Evolutionary conservation across 37 sponge, comb jelly and placozoan species (phyloP).

Genomic region (Petrosia ficiformis): DNA sequence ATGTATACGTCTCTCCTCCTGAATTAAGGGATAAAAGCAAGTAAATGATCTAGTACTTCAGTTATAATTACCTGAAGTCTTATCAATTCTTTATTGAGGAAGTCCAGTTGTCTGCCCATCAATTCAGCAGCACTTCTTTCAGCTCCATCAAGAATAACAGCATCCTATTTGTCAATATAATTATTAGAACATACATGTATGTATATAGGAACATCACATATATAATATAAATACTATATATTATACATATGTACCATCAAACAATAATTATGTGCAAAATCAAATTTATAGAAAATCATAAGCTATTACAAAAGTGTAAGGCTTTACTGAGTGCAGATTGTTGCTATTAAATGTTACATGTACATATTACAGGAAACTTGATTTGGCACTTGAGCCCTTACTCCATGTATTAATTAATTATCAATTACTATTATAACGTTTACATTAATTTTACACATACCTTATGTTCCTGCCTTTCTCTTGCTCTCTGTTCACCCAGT

Average conservation of each 20-base stretch:
- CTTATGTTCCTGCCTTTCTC: slow-evolving; percentile 23
- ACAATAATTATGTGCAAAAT: neutral
- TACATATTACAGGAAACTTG: no score
- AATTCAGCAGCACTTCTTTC: slow-evolving; percentile 59
- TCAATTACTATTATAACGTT: neutral
- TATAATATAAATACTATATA: no score
- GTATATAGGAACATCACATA: no score
- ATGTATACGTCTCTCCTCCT: slow-evolving; percentile 87
- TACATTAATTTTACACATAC: neutral
- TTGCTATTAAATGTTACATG: no score
- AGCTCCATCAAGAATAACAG: slow-evolving; percentile 43
- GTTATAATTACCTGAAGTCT: slow-evolving; percentile 55
- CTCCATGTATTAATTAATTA: no score
- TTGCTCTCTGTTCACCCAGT: slow-evolving; percentile 1
- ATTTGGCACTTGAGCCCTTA: neutral
- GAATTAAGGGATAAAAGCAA: neutral
- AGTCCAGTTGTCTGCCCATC: slow-evolving; percentile 85
- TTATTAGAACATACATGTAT: no score
- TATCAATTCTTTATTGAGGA: slow-evolving; percentile 90
- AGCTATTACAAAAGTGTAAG: neutral
- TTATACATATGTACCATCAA: no score
- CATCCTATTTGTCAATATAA: slow-evolving; percentile 29
- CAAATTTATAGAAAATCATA: neutral
- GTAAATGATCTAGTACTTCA: neutral
- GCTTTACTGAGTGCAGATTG: neutral